Evolutionary conservation across 2,888 invertebrate genomes (phyloP).

Genomic region (Lepidonotus clava): DNA sequence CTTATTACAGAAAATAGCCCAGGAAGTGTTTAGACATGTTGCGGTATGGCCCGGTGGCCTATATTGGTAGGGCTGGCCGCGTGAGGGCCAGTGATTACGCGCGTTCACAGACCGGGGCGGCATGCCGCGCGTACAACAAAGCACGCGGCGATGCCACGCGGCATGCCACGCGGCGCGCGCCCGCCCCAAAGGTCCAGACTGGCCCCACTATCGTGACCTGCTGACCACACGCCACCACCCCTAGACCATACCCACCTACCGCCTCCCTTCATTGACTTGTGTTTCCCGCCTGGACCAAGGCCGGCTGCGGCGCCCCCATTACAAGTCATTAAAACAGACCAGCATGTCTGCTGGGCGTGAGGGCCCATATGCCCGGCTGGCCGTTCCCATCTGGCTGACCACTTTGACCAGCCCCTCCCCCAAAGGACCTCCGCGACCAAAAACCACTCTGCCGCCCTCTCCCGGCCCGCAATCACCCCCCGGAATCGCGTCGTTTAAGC

Average conservation of each 20-base stretch:
- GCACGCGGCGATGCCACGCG: too few relatives aligned
- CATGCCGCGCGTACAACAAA: not conserved
- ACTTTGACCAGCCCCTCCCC: slow-evolving; percentile 36
- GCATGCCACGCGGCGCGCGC: not conserved
- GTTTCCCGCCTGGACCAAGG: not conserved
- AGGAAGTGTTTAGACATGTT: too few relatives aligned
- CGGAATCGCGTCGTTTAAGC: slow-evolving; percentile 20
- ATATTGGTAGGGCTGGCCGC: too few relatives aligned
- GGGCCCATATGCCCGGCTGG: slow-evolving; percentile 32
- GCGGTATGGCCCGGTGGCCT: too few relatives aligned
- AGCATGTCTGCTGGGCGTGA: slow-evolving; percentile 46
- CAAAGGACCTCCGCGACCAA: not conserved
- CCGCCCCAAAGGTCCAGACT: not conserved
- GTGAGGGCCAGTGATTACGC: too few relatives aligned
- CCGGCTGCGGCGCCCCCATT: slow-evolving; percentile 19
- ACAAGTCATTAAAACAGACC: slow-evolving; percentile 43
- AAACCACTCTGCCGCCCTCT: not conserved
- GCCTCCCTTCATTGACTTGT: slow-evolving; percentile 5
- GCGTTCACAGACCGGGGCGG: not conserved
- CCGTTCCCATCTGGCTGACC: slow-evolving; percentile 48
- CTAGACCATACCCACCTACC: not conserved
- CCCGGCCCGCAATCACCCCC: not conserved
- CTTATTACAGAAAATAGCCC: too few relatives aligned
- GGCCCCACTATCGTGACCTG: not conserved
- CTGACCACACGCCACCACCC: not conserved